Percentiles rank a stretch among this genome's conserved stretches.
These are phyloP conservation scores for Drosophila sucinea DNA, from an alignment of 1,140 invertebrate species.

Conservation along the genomic window DNA sequence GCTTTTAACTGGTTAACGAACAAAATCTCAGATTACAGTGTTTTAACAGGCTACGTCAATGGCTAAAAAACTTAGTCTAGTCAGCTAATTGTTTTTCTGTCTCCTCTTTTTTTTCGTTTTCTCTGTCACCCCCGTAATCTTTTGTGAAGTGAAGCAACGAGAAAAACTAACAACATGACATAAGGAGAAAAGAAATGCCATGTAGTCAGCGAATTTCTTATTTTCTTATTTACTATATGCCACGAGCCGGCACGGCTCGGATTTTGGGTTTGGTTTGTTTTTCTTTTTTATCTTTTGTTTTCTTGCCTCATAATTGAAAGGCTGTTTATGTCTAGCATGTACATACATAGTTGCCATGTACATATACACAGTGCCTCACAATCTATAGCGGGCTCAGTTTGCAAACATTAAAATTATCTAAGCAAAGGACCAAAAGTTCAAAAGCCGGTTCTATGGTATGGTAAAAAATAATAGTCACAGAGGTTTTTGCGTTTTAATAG, in stretches of 20 bases:
- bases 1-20: slow-evolving; percentile 3
- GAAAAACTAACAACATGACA: not conserved
- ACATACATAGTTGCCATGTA: not conserved
- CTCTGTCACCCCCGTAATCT: not conserved
- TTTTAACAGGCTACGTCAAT: slow-evolving; percentile 5
- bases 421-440: no score
- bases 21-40: slow-evolving; percentile 12
- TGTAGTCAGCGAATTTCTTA: slow-evolving; percentile 1
- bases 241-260: not conserved
- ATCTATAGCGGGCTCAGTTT: no score
- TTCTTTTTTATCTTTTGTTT: not conserved
- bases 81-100: slow-evolving; percentile 4
- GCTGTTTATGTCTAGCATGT: not conserved
- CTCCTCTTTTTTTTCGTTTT: not conserved
- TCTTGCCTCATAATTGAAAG: not conserved
- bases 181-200: not conserved
- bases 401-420: no score
- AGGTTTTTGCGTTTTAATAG: no score
- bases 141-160: not conserved
- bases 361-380: not conserved
- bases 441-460: no score
- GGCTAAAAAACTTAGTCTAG: slow-evolving; percentile 2
- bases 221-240: not conserved
- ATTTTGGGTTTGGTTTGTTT: not conserved
- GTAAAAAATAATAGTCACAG: no score